These are phyloP conservation scores for Syngnathus acus DNA, from an alignment of 2,797 vertebrate species.

Conservation along the genomic window DNA sequence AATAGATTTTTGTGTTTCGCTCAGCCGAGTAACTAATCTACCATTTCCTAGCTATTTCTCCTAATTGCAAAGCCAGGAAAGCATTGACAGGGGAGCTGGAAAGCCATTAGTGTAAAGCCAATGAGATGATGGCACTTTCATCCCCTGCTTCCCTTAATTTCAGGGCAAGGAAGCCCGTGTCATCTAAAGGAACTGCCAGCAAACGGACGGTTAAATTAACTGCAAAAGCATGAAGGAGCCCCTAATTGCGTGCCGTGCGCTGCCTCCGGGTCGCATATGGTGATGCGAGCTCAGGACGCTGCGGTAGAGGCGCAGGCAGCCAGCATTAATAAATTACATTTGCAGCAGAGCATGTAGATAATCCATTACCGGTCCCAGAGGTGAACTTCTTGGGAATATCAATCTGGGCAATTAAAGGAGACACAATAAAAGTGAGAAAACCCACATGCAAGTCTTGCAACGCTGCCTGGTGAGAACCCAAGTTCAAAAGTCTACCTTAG, in stretches of 20 bases:
- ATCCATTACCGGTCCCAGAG: slow-evolving; percentile 59
- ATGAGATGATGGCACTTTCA: slow-evolving; percentile 54
- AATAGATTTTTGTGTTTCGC: slow-evolving; percentile 55
- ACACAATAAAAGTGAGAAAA: slow-evolving; percentile 44
- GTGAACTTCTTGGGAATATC: slow-evolving; percentile 54
- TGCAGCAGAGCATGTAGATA: slow-evolving; percentile 54
- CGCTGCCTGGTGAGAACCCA: slow-evolving; percentile 25
- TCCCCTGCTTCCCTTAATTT: slow-evolving; percentile 32
- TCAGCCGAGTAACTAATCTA: slow-evolving; percentile 58
- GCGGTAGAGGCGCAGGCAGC: slow-evolving; percentile 34
- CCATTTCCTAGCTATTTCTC: slow-evolving; percentile 45
- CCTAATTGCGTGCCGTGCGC: slow-evolving; percentile 51
- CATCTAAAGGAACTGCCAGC: slow-evolving; percentile 33
- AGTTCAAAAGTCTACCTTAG: slow-evolving; percentile 37
- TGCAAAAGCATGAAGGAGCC: slow-evolving; percentile 38
- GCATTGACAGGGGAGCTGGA: slow-evolving; percentile 52
- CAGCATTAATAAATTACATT: slow-evolving; percentile 61
- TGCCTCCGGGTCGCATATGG: slow-evolving; percentile 49
- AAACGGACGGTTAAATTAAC: slow-evolving; percentile 35
- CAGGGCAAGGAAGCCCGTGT: slow-evolving; percentile 18
- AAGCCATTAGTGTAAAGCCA: slow-evolving; percentile 43
- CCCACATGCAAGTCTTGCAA: slow-evolving; percentile 41
- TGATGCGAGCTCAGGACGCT: slow-evolving; percentile 11
- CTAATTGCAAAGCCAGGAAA: slow-evolving; percentile 54
- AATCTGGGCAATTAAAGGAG: slow-evolving; percentile 53